phyloP scores from a whole-genome alignment of 2,888 invertebrate species.

The Cacoxenus indagator region DNA sequence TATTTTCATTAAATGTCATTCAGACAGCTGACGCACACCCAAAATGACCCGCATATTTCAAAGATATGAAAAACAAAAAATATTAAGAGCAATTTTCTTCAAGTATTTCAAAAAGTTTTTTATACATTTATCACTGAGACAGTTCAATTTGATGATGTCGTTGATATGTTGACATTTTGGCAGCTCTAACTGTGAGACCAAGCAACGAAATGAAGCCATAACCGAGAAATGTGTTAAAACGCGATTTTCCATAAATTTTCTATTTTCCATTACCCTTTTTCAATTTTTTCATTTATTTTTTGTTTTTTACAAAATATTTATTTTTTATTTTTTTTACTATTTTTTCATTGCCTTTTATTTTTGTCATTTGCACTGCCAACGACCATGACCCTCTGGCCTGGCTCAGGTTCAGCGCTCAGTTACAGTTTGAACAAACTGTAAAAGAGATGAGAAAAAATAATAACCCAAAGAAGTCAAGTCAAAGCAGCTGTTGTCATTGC shows the following conservation, averaged over 20 bases:
- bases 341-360: slow-evolving; percentile 33
- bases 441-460: slow-evolving; percentile 29
- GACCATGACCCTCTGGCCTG: slow-evolving; percentile 61
- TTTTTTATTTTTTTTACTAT: slow-evolving; percentile 29
- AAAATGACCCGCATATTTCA: not conserved
- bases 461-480: slow-evolving; percentile 20
- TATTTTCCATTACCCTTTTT: no score
- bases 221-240: slow-evolving; percentile 16
- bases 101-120: not conserved
- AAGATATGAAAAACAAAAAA: not conserved
- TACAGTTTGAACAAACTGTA: slow-evolving; percentile 18
- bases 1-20: not conserved
- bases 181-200: slow-evolving; percentile 10
- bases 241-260: no score
- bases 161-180: slow-evolving; percentile 32
- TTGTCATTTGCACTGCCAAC: slow-evolving; percentile 58
- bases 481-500: slow-evolving; percentile 50
- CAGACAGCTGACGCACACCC: not conserved
- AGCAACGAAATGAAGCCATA: slow-evolving; percentile 4
- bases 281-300: no score
- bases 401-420: slow-evolving; percentile 20
- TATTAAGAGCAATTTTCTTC: not conserved
- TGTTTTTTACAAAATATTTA: not conserved
- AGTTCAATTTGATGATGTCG: slow-evolving; percentile 36
- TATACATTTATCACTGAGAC: slow-evolving; percentile 26